Base-by-base conservation (phyloP, 2,797 vertebrate genomes). In the Anabas testudineus region DNA sequence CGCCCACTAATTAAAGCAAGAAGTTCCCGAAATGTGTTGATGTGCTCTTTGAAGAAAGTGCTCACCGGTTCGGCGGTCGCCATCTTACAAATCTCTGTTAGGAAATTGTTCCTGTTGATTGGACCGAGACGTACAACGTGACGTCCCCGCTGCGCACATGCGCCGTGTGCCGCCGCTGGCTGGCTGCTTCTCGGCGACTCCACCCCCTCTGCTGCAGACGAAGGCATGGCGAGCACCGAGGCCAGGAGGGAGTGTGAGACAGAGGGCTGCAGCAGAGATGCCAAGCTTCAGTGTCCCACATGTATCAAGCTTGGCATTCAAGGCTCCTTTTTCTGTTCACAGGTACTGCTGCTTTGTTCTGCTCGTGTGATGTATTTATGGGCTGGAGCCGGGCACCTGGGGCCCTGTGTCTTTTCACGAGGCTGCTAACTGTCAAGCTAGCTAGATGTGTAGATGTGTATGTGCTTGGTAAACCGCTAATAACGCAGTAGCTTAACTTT, bases 51-150 rank as follows among this genome's bases (percentile, higher is more conserved):
- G 53, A 48, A 72, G 70, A 82, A 90, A 91, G 81, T 91, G 94
- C 97, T 98, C 96, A 99, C 97, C 97, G 97, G 96, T 95, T 97
- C 97, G 94, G 95, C 97, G 76, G 97, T 93, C 96, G 97, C 97
- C 97, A 99, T 98, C 94, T 99, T 98, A 95, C 91, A 93, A 95
- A 86, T 94, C 92, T 95, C 73, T 85, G 82, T 84, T 92, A 26
- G 77, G 79, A 94, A 94, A 91, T n/a, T n/a, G 92, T 91, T 85
- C 74, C 67, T 62, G 75, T 22, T 90, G 90, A 95, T 96, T 96
- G 95, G 96, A 64, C 85, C n/a, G 22, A 30, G 10, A 22, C 2
- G 16, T 10, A 51, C 73, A 90, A 94, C 94, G 94, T 95, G 94
- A 91, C 14, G 57, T 2, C 39, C 0, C 51, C 46, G 48, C 41